Base-by-base conservation (phyloP, 2,797 vertebrate genomes). In the Phoeniculus purpureus region DNA sequence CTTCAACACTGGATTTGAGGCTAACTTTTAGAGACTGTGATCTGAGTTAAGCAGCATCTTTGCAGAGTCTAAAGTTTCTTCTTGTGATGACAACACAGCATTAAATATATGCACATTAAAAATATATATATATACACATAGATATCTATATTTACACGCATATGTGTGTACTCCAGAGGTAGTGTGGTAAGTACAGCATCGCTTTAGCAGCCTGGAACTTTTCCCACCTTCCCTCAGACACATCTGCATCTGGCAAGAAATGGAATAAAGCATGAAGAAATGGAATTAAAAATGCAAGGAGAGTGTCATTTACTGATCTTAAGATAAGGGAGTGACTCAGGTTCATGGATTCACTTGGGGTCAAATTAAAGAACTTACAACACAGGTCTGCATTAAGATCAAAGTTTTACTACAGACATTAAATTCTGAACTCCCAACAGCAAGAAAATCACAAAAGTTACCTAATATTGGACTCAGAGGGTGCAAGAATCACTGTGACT, bases 121-220 rank as follows among this genome's bases (percentile, higher is more conserved):
- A 22, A 1, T 1, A 25, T 10, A 2, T 12, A 16, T 26, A 16
- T 7, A 23, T 43, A n/a, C n/a, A n/a, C n/a, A n/a, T n/a, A n/a
- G n/a, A n/a, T n/a, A n/a, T n/a, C n/a, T n/a, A 8, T 10, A n/a
- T 9, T 8, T 27, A 52, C n/a, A 34, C 13, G 20, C 5, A 9
- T 1, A 15, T 23, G 2, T 29, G 15, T 25, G 7, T 37, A 37
- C 11, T 65, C 25, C 27, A 66, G 59, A 90, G 8, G 8, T 20
- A 45, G 8, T 3, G 4, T 56, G 31, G 8, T 6, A 18, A 74
- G 13, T 13, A 27, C 52, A 62, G 4, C 7, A 67, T 17, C n/a
- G 31, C 3, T 45, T 73, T 9, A 59, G 17, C 16, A 52, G 11
- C 17, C 71, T 78, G 26, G 8, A 66, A 86, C 23, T 25, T 10